Base-by-base conservation (phyloP, 2,888 invertebrate genomes). In the Drosophila dives region DNA sequence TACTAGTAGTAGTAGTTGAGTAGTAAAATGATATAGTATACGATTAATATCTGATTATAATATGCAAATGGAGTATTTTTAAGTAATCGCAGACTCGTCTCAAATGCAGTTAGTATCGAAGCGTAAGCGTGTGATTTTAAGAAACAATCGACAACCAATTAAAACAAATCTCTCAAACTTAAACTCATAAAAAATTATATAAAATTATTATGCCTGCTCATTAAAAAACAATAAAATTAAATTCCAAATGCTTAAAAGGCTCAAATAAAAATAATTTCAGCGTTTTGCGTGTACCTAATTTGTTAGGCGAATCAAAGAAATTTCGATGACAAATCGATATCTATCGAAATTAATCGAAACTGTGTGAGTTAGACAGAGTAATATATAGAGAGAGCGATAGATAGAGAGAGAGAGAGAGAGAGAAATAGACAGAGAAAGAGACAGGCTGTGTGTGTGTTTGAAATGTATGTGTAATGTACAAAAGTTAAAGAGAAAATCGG, bases 91-190 rank as follows among this genome's bases (percentile, higher is more conserved):
- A 80, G 80, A 76, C 71, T 83, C 76, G 67, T 73, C 67, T 67
- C 75, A 81, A 80, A 84, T 86, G 89, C 89, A 81, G 82, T 89
- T 89, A 89, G 80, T 86, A 82, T 70, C 77, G 68, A 89, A 89
- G 85, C 85, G 80, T 71, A 85, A 85, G 85, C 89, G 87, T 85
- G 89, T 87, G 85, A 81, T 73, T 67, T 67, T 62, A 1, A 63
- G 55, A 60, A 60, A 59, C 3, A 75, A 59, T 36, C 11, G 48
- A 64, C 32, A 29, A 38, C 42, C 38, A 38, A 64, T 17, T 12
- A 20, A 49, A 69, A 50, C 5, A 23, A 55, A 38, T 45, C n/a
- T n/a, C n/a, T n/a, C 0, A 55, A 29, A 23, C 40, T 0, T 36
- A 50, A 36, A 32, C 38, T 26, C 7, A n/a, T 49, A 11, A 54